phyloP scores from a whole-genome alignment of 2,113 vertebrate genomes.

The Tachysurus vachellii region DNA sequence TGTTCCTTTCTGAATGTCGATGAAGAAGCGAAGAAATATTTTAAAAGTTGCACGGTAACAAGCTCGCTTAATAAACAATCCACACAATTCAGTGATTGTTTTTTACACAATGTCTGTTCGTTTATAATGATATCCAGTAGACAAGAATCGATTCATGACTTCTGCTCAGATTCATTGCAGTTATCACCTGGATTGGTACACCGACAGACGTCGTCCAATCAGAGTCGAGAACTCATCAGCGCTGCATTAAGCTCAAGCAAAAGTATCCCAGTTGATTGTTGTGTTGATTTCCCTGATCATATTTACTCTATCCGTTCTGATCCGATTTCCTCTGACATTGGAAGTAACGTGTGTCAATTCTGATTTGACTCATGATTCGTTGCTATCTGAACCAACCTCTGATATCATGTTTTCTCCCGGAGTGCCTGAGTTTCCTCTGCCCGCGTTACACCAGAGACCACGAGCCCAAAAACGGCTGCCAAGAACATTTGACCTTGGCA shows the following conservation, averaged over 20 bases:
- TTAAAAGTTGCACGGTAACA: background rate
- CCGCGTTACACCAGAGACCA: constrained; percentile 37
- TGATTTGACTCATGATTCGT: constrained; percentile 7
- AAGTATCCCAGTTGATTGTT: background rate
- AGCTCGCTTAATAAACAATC: background rate
- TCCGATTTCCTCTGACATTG: background rate
- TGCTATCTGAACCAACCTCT: constrained; percentile 17
- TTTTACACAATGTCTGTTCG: background rate
- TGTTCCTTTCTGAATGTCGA: background rate
- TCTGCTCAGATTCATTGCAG: background rate
- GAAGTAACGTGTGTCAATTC: constrained; percentile 12
- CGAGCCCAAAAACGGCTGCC: constrained; percentile 59
- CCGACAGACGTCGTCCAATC: background rate
- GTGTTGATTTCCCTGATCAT: background rate
- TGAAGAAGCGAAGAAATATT: background rate
- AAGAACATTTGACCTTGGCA: constrained; percentile 74
- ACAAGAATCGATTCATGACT: background rate
- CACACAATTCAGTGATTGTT: background rate
- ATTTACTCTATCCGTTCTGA: background rate
- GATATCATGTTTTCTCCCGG: constrained; percentile 17
- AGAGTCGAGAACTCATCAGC: background rate
- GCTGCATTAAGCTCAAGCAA: background rate
- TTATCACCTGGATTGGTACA: background rate
- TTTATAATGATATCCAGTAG: background rate
- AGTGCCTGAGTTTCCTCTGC: constrained; percentile 1